Conservation (phyloP, 2,113 vertebrate species). For the Conger conger region DNA sequence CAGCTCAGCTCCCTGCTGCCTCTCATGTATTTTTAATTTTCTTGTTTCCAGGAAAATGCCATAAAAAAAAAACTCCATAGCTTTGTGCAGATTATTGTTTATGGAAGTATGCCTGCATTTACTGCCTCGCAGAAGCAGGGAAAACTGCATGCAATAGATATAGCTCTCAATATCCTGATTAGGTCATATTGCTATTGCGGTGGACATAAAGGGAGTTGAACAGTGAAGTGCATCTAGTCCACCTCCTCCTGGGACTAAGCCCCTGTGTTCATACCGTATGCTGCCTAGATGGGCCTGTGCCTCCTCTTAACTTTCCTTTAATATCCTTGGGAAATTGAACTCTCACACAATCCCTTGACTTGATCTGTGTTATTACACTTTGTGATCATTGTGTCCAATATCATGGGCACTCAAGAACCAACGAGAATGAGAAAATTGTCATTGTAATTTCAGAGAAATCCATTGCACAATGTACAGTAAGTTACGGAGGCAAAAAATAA, state of each 20-base stretch:
- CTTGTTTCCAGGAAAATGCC: not conserved
- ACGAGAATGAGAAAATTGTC: constrained; percentile 48
- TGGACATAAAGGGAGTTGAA: not conserved
- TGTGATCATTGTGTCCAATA: constrained; percentile 56
- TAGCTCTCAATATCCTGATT: constrained; percentile 7
- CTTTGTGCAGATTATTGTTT: constrained; percentile 3
- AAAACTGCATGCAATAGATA: not conserved
- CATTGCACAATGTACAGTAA: constrained; percentile 33
- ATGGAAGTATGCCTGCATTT: not conserved
- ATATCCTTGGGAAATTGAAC: constrained; percentile 43
- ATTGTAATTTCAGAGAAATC: constrained; percentile 51
- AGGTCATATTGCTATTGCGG: constrained; percentile 4
- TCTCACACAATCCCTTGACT: constrained; percentile 31
- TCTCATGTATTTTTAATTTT: constrained; percentile 30
- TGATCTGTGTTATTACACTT: constrained; percentile 50
- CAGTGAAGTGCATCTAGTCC: not conserved
- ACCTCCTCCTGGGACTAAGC: not conserved
- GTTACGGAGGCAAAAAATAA: constrained; percentile 10
- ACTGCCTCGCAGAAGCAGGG: not conserved
- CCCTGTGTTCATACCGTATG: constrained; percentile 26
- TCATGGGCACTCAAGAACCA: constrained; percentile 44
- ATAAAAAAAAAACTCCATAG: not conserved
- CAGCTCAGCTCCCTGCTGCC: constrained; percentile 16
- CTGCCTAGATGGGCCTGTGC: constrained; percentile 25
- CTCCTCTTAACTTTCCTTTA: constrained; percentile 38